Conservation (phyloP, 2,113 vertebrate genomes). For the Poeciliopsis occidentalis region DNA sequence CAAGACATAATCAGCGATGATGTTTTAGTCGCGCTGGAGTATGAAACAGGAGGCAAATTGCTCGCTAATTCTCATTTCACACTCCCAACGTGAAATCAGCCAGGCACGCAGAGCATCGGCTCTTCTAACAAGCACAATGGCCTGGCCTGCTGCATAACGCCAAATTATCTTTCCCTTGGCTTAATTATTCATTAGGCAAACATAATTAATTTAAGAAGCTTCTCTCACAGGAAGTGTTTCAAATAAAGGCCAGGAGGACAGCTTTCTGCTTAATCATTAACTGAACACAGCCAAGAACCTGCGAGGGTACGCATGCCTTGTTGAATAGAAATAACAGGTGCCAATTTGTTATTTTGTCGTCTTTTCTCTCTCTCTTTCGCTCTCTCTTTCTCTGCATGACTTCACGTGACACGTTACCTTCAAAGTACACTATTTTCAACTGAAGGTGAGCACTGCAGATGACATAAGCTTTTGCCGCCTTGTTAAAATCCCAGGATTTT, state of each 20-base stretch:
- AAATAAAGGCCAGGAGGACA: slow-evolving; percentile 75
- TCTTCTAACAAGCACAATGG: slow-evolving; percentile 71
- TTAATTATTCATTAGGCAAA: slow-evolving; percentile 82
- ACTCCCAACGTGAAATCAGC: slow-evolving; percentile 72
- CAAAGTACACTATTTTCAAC: not conserved
- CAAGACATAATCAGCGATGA: slow-evolving; percentile 69
- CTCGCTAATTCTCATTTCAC: slow-evolving; percentile 79
- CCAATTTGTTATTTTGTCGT: slow-evolving; percentile 4
- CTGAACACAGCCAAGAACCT: slow-evolving; percentile 48
- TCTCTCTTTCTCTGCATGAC: not conserved
- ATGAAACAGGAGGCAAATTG: slow-evolving; percentile 72
- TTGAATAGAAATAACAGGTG: slow-evolving; percentile 28
- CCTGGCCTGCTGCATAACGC: slow-evolving; percentile 67
- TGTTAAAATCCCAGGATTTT: not conserved
- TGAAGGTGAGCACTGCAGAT: not conserved
- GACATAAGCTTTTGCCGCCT: not conserved
- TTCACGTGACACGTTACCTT: slow-evolving; percentile 5
- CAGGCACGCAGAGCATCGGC: slow-evolving; percentile 59
- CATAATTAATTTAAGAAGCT: slow-evolving; percentile 79
- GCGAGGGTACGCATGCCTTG: slow-evolving; percentile 37
- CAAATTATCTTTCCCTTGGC: slow-evolving; percentile 76
- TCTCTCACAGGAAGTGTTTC: slow-evolving; percentile 76
- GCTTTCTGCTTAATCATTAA: slow-evolving; percentile 69
- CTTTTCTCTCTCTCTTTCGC: not conserved
- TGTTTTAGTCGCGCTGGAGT: slow-evolving; percentile 71